Base-by-base conservation (phyloP, 2,113 vertebrate genomes). In the Corvus hawaiiensis region DNA sequence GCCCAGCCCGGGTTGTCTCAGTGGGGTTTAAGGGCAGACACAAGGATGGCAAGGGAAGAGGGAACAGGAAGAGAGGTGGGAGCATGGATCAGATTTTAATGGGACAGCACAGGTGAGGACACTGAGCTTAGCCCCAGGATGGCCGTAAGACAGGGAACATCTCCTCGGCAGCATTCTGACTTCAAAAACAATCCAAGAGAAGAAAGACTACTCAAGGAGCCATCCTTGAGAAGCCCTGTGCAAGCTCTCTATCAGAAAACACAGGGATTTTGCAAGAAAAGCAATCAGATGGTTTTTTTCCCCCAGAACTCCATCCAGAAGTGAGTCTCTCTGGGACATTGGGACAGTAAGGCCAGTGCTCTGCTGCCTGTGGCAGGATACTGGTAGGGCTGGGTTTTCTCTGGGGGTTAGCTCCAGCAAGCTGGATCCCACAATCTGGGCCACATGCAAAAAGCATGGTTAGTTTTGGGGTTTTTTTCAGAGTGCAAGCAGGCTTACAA, bases 361-460 rank as follows among this genome's bases (percentile, higher is more conserved):
- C 43, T 56, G n/a, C 63, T 12, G 9, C 52, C 33, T 3, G 2
- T 16, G 58, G 79, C 58, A 91, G 75, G 49, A 58, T 23, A 22
- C 35, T 5, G 13, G 26, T 64, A 90, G 33, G 52, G 81, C 27
- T 9, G 19, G 16, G 52, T 59, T 86, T 82, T 72, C 63, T 72
- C 61, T 7, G 3, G 13, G n/a, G 61, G 7, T 72, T 59, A 35
- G 27, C 73, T 76, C 63, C 24, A 71, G 67, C 63, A 73, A 63
- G 59, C 46, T n/a, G 33, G 32, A 96, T 89, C 52, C 55, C 78
- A 62, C 84, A 68, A 39, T 74, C 48, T 82, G 67, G 48, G 68
- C 92, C 82, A 85, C 68, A 81, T 56, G 83, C 86, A 88, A 94
- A 95, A 79, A 52, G 30, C 59, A 64, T 66, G 75, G 61, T 81